Base-by-base conservation (phyloP, 2,888 invertebrate genomes). In the Chrysopilus asiliformis region DNA sequence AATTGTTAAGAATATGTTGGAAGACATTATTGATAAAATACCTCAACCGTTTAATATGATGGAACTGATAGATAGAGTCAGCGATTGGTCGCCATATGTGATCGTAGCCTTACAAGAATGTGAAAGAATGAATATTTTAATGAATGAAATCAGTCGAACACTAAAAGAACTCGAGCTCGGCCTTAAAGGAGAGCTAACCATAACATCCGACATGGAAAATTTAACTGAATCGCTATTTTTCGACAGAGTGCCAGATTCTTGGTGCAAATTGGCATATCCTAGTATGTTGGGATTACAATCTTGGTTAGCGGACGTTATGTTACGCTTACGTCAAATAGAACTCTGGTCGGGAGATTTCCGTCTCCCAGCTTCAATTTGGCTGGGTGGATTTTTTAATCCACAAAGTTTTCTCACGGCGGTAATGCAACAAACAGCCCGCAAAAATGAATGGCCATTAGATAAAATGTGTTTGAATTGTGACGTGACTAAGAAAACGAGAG, bases 351-450 rank as follows among this genome's bases (percentile, higher is more conserved):
- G 79, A 0, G 93, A 93, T 60, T 93, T 93, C 48, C 71, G 79
- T 68, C 67, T 93, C 46, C 91, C 93, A 0, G 68, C 86, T 0
- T 76, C 85, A 1, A 83, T 93, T 10, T 94, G 94, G 94, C 66
- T 94, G 35, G 89, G 82, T 8, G 94, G 93, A 6, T 90, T 95
- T 62, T 94, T 94, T 67, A 94, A 94, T 66, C 94, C 94, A 0
- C 94, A 94, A 62, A 91, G 91, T 8, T 90, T 95, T 64, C 67
- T 95, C 20, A 94, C 94, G 0, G 94, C 94, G 22, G 91, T 94
- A 54, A 93, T 94, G 91, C 94, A 95, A 65, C 90, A 89, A 64
- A 91, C 91, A 36, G 93, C 94, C 2, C 71, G 93, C 31, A 91
- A 84, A 65, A 91, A 93, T 59, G 93, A 93, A 60, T 89, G 91